A percentile compares a stretch with the other conserved stretches of the same genome.
Conservation (phyloP, 2,797 vertebrate genomes). For the Enteromius anoplus region DNA sequence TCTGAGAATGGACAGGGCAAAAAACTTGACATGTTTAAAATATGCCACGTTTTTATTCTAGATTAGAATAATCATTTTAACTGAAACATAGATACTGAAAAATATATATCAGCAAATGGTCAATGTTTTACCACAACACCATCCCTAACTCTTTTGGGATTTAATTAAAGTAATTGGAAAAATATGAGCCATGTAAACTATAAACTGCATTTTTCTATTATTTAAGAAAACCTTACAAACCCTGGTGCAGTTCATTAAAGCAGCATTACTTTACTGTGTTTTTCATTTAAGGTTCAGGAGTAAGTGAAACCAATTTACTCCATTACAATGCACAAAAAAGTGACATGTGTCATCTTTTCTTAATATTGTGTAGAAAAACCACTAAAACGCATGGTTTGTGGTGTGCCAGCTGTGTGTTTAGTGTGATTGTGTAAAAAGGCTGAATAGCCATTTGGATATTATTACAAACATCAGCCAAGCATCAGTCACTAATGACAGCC, state of each 20-base stretch:
- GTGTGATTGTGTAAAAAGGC: conserved; percentile 34
- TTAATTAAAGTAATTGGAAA: conserved; percentile 1
- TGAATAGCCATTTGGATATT: conserved; percentile 46
- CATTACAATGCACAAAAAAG: not conserved
- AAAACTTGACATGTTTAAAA: not conserved
- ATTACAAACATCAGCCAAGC: conserved; percentile 55
- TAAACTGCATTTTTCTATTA: conserved; percentile 21
- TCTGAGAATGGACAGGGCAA: not conserved
- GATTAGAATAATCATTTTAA: not conserved
- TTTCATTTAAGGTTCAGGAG: not conserved
- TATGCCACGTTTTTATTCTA: not conserved
- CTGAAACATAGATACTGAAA: not conserved
- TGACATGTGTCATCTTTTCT: not conserved
- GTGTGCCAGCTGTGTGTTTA: conserved; percentile 23
- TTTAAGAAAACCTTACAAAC: not conserved
- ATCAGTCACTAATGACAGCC: conserved; percentile 83
- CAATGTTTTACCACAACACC: not conserved
- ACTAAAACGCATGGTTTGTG: conserved; percentile 11
- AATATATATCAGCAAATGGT: not conserved
- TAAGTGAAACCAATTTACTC: conserved; percentile 10
- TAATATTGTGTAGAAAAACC: not conserved
- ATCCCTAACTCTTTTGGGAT: not conserved
- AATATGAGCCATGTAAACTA: conserved; percentile 10
- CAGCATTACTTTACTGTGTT: not conserved
- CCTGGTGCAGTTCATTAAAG: not conserved